Evolutionary conservation across 2,797 vertebrate species (phyloP), one percentile per base, ranked within the genome.

Genomic region (Parauchenoglanis punctatus): DNA sequence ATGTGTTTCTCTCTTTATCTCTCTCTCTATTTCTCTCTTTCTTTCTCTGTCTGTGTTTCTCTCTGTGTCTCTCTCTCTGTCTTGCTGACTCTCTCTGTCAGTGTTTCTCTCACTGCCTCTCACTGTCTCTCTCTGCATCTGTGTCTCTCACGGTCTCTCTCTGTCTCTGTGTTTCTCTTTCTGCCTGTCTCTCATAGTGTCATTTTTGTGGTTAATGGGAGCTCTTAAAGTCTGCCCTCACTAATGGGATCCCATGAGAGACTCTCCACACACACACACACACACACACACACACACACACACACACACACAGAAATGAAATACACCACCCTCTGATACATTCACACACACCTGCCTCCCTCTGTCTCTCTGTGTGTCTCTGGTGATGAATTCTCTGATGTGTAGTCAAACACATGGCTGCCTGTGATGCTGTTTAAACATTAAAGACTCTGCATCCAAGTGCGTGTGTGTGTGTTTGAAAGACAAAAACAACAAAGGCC

Each of bases 181-280:
- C 7, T 68, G n/a, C 68, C 25, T 81, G 25, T 31, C 85, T 72
- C 77, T 72, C 25, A 28, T 23, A 83, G 72, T 87, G 86, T 87
- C 81, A 87, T 87, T 65, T 84, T 46, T 84, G 75, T 81, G 83
- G 82, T 86, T 91, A 92, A 93, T 91, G 89, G 89, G 81, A 84
- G 87, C 89, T 91, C 86, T 90, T 90, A 86, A 91, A 86, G 72
- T 58, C 85, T 81, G 67, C 86, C 89, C 85, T 40, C 73, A 81
- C 90, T 93, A 93, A 93, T 92, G 89, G 90, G 83, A 88, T 89
- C 91, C 91, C 89, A 86, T 86, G 85, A 54, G 88, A 54, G 88
- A 59, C 40, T 40, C 40, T 40, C 40, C 40, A 40, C 49, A 49
- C 49, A 49, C 46, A 49, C 46, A 20, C 63, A 68, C 52, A 86